Evolutionary conservation across 2,888 invertebrate genomes (phyloP).

Genomic region (Acanthosoma haemorrhoidale): DNA sequence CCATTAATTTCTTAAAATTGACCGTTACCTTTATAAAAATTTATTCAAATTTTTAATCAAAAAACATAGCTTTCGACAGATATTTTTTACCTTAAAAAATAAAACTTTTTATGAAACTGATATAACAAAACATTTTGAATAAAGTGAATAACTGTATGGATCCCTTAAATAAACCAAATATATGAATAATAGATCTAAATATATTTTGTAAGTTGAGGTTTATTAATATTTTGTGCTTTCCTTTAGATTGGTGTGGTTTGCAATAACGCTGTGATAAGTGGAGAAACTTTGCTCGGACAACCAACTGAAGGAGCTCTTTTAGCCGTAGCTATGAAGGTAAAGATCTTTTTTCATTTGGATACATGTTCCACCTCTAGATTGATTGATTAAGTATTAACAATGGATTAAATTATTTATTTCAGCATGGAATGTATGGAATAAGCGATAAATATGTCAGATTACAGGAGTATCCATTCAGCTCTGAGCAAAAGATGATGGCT

Average conservation of each 20-base stretch:
- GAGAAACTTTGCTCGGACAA: slow-evolving; percentile 80
- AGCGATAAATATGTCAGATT: slow-evolving; percentile 74
- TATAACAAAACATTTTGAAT: no score
- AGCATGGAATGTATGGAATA: slow-evolving; percentile 77
- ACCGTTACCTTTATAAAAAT: no score
- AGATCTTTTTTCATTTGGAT: neutral
- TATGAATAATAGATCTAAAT: no score
- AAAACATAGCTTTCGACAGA: no score
- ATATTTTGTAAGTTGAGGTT: no score
- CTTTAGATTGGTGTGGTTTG: slow-evolving; percentile 76
- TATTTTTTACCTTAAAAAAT: no score
- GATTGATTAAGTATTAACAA: neutral
- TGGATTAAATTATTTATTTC: slow-evolving; percentile 37
- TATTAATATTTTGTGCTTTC: slow-evolving; percentile 27
- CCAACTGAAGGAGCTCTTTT: slow-evolving; percentile 97
- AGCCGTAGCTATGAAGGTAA: slow-evolving; percentile 80
- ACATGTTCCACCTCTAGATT: neutral
- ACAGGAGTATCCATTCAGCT: slow-evolving; percentile 94
- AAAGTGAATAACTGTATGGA: no score
- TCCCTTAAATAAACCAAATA: no score
- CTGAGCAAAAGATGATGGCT: slow-evolving; percentile 98
- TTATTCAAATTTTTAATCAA: no score
- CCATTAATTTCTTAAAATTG: no score
- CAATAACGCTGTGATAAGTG: slow-evolving; percentile 88
- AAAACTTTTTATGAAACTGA: no score